phyloP scores from a whole-genome alignment of 37 sponge, comb jelly and placozoan genomes.

The Spongia lamella region DNA sequence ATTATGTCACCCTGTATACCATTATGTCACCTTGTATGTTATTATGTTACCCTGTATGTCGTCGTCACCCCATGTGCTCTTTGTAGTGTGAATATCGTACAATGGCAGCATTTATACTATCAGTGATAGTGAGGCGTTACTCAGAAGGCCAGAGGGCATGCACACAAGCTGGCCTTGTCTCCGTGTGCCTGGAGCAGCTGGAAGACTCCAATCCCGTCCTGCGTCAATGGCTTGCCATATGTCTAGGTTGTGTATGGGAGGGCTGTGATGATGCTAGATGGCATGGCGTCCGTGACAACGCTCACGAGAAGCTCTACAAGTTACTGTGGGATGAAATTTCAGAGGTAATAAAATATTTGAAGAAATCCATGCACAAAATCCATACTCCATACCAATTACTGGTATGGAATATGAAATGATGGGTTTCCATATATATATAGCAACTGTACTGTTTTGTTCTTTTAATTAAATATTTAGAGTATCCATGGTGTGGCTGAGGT shows the following conservation, averaged over 20 bases:
- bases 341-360: constrained; percentile 73
- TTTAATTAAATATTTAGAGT: no score
- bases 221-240: constrained; percentile 86
- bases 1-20: not conserved
- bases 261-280: constrained; percentile 80
- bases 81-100: constrained; percentile 79
- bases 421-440: not conserved
- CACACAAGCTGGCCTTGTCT: constrained; percentile 58
- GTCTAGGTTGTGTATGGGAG: constrained; percentile 89
- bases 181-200: constrained; percentile 72
- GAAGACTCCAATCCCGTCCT: constrained; percentile 75
- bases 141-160: constrained; percentile 74
- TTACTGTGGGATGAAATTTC: constrained; percentile 85
- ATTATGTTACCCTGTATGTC: constrained; percentile 3
- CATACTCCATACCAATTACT: not conserved
- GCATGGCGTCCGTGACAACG: constrained; percentile 80
- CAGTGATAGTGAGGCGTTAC: constrained; percentile 67
- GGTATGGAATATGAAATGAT: not conserved
- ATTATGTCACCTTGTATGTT: not conserved
- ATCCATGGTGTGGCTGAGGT: no score
- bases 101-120: constrained; percentile 88
- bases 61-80: no score
- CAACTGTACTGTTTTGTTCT: no score
- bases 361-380: not conserved
- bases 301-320: constrained; percentile 82